Base-by-base conservation (phyloP, 1,140 invertebrate species). In the Ceratitis capitata region DNA sequence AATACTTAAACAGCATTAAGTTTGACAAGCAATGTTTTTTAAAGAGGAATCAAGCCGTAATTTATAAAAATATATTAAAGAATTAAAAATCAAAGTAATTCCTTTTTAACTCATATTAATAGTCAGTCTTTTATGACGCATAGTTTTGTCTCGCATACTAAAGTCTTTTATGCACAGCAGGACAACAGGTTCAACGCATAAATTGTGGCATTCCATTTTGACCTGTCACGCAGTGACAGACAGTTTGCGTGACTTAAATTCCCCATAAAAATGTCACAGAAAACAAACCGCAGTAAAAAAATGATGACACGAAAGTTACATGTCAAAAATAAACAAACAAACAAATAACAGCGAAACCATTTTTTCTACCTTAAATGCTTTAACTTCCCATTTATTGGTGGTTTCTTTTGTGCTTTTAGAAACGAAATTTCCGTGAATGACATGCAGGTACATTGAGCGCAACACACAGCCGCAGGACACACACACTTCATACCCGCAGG, bases 181-280 rank as follows among this genome's bases (percentile, higher is more conserved):
- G 53, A 58, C 19, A 23, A 23, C 23, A 9, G 7, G 53, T 58
- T 1, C 53, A 58, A n/a, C n/a, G 23, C 53, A 3, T 16, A 19
- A 58, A 58, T 19, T 58, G 53, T 58, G 1, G 23, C 53, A 32
- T 26, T 6, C 0, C 10, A 32, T 26, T 32, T 6, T 14, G 29
- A 64, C 1, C 7, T 64, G 58, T 64, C 12, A 64, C 58, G 23
- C 5, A 32, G 3, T 5, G 29, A 83, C 82, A 26, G 10, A 83
- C 29, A 88, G 87, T 86, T 90, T 90, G 89, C 89, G 89, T 90
- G 89, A 87, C 88, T 90, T 88, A 88, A 90, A 90, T 89, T 90
- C 86, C 86, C 87, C 89, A 90, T 90, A 87, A 88, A 90, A 90
- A 88, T 90, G 89, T 90, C 89, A 87, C 88, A 90, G 19, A 47